These are phyloP conservation scores for Drosophila prosaltans DNA, from an alignment of 1,140 invertebrate genomes.

Conservation along the genomic window DNA sequence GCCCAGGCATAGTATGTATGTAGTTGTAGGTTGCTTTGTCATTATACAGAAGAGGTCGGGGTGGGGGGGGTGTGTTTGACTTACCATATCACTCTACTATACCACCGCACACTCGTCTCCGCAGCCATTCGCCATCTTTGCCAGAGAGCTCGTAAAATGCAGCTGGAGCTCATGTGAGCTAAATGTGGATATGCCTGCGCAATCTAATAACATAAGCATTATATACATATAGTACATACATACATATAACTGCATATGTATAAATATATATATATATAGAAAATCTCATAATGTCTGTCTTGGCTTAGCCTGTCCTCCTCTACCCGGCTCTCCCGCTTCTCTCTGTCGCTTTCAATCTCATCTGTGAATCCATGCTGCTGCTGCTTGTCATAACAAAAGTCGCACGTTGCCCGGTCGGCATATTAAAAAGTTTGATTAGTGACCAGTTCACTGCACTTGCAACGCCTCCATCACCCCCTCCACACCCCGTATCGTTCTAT, in stretches of 20 bases:
- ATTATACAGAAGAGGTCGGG: slow-evolving; percentile 45
- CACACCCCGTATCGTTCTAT: too few relatives aligned
- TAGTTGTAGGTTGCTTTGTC: slow-evolving; percentile 53
- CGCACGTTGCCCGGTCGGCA: slow-evolving; percentile 69
- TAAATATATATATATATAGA: slow-evolving; percentile 32
- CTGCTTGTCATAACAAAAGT: slow-evolving; percentile 66
- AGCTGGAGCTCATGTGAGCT: slow-evolving; percentile 59
- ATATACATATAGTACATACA: slow-evolving; percentile 11
- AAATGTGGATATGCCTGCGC: slow-evolving; percentile 43
- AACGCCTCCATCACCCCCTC: slow-evolving; percentile 1
- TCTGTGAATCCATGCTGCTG: slow-evolving; percentile 11
- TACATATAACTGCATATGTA: slow-evolving; percentile 27
- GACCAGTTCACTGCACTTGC: slow-evolving; percentile 58
- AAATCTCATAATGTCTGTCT: slow-evolving; percentile 40
- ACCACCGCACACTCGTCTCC: not conserved
- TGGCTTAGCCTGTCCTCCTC: not conserved
- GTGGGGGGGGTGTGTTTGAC: not conserved
- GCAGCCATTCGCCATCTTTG: not conserved
- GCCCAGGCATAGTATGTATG: slow-evolving; percentile 5
- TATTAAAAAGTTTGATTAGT: slow-evolving; percentile 81
- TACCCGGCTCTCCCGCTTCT: too few relatives aligned
- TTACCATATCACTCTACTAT: not conserved
- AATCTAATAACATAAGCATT: slow-evolving; percentile 52
- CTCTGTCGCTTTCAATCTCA: not conserved
- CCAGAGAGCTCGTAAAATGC: slow-evolving; percentile 60